Conservation (phyloP, 2,888 invertebrate species). For the Cynaeus angustus region DNA sequence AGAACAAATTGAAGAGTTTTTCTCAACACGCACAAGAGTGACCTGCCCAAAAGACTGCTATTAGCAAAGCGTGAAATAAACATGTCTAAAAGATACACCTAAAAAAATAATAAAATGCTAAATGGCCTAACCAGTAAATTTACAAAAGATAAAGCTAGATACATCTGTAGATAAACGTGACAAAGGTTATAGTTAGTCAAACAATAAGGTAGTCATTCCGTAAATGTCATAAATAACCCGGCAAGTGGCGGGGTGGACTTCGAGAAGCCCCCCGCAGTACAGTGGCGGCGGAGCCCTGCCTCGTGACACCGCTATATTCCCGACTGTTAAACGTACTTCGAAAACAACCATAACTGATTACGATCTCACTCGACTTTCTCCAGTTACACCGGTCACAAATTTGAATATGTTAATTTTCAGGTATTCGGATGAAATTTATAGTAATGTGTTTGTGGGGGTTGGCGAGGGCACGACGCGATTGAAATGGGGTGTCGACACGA, state of each 20-base stretch:
- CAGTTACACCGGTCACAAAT: conserved; percentile 61
- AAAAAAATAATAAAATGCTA: conserved; percentile 66
- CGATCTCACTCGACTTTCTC: conserved; percentile 65
- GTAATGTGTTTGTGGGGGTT: conserved; percentile 66
- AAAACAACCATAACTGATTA: conserved; percentile 68
- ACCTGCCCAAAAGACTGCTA: not conserved
- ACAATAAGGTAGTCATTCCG: conserved; percentile 71
- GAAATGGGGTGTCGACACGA: conserved; percentile 72
- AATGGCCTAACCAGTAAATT: conserved; percentile 71
- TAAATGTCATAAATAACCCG: conserved; percentile 70
- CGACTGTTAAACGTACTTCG: conserved; percentile 56
- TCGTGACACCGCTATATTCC: conserved; percentile 57
- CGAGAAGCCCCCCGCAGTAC: conserved; percentile 62
- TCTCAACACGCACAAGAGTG: conserved; percentile 1
- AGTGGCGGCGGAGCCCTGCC: conserved; percentile 59
- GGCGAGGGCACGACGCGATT: conserved; percentile 64
- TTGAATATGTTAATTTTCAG: conserved; percentile 68
- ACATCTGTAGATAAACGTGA: conserved; percentile 71
- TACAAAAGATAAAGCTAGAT: conserved; percentile 71
- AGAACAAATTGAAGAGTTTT: too few relatives aligned
- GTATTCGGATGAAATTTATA: conserved; percentile 65
- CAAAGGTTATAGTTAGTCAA: conserved; percentile 72
- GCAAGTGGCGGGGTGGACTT: conserved; percentile 66
- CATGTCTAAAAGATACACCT: conserved; percentile 54
- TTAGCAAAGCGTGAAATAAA: conserved; percentile 55